Evolutionary conservation across 2,888 invertebrate genomes (phyloP), one percentile per base, ranked within the genome.

Genomic region (Apeira syringaria): DNA sequence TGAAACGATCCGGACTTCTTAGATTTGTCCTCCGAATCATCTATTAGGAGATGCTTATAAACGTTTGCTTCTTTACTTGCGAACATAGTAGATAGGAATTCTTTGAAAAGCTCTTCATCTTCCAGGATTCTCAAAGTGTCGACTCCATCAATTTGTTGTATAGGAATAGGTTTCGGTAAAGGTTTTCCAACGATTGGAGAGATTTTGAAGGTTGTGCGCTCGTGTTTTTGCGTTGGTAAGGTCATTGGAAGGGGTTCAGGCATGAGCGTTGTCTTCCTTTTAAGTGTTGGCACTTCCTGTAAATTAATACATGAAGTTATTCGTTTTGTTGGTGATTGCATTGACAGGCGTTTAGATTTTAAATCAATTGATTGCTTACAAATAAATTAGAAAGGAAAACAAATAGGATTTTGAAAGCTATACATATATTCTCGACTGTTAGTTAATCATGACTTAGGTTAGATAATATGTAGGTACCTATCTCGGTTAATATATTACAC

Each of bases 41-140:
- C 31, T 3, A 51, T 30, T 7, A 33, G n/a, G 1, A 47, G 10
- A 7, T 57, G 54, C 24, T 47, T 35, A 35, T 56, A 58, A 18
- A 64, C 58, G 13, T 56, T 47, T 2, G 60, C 51, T 45, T 79
- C 76, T 9, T 72, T 57, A 15, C 64, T 68, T n/a, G 49, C 54
- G 37, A 80, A 78, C 64, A 80, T 68, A 0, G 74, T 70, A 17
- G 42, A 31, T 6, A 80, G 37, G 41, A 79, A 77, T 17, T 76
- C 68, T 43, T 68, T 63, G 37, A 80, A 74, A 2, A 72, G 28
- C 3, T 60, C 29, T 2, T 63, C 57, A 7, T 74, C 65, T 1
- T 67, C 46, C 1, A 66, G 20, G 1, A 54, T 53, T 40, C 71
- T 62, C 1, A 75, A 33, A 5, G 46, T 29, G 1, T 66, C 65